A percentile compares a stretch with the other conserved stretches of the same genome.
These are phyloP conservation scores for Eumacrocentrus americanus DNA, from an alignment of 2,888 invertebrate genomes.

Conservation along the genomic window DNA sequence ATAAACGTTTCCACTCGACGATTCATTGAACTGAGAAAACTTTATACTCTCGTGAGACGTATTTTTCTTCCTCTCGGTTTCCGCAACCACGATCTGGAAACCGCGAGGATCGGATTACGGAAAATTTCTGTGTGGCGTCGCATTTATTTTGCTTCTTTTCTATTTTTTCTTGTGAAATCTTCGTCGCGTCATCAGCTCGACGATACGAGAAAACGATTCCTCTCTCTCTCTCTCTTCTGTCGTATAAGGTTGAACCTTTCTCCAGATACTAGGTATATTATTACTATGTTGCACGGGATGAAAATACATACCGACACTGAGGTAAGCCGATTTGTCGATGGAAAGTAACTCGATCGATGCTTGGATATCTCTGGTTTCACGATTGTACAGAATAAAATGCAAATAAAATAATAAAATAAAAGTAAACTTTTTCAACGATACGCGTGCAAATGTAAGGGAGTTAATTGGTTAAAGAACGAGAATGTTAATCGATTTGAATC, in stretches of 20 bases:
- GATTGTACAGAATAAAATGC: neutral
- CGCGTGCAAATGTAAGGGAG: too few species aligned
- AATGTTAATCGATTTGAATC: slow-evolving; percentile 1
- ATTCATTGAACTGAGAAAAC: slow-evolving; percentile 23
- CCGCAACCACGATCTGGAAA: slow-evolving; percentile 9
- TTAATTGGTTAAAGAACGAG: too few species aligned
- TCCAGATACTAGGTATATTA: slow-evolving; percentile 17
- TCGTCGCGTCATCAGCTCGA: slow-evolving; percentile 4
- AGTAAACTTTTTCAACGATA: too few species aligned
- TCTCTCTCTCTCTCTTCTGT: too few species aligned
- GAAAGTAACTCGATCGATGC: slow-evolving; percentile 12
- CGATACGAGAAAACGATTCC: too few species aligned
- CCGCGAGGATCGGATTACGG: slow-evolving; percentile 13
- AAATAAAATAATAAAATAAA: too few species aligned
- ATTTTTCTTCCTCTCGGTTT: slow-evolving; percentile 8
- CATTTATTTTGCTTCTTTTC: slow-evolving; percentile 5
- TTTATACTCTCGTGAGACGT: slow-evolving; percentile 18
- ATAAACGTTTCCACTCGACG: slow-evolving; percentile 26
- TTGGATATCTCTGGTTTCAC: slow-evolving; percentile 12
- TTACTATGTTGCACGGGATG: neutral
- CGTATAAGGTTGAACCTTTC: too few species aligned
- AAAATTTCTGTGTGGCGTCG: neutral
- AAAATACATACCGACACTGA: slow-evolving; percentile 15
- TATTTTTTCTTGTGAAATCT: neutral
- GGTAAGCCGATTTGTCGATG: slow-evolving; percentile 17